A percentile compares a stretch with the other conserved stretches of the same genome.
These are phyloP conservation scores for Cecropterus lyciades DNA, from an alignment of 1,140 invertebrate genomes.

Conservation along the genomic window DNA sequence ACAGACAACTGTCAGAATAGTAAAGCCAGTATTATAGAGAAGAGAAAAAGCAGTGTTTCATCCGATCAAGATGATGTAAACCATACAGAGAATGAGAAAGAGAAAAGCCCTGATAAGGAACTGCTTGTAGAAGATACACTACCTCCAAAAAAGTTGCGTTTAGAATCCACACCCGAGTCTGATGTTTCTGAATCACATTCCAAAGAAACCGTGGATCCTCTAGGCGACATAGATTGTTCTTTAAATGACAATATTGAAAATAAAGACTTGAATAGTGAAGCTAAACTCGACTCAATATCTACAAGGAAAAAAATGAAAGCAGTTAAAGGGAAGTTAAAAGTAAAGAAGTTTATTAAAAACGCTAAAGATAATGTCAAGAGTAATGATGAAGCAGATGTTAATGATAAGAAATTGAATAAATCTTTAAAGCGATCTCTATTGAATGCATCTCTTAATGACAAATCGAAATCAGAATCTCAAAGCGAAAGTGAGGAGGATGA, in stretches of 20 bases:
- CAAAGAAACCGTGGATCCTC: constrained; percentile 60
- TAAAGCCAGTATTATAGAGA: constrained; percentile 77
- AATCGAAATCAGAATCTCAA: constrained; percentile 79
- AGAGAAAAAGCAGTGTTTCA: constrained; percentile 76
- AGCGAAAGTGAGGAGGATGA: constrained; percentile 79
- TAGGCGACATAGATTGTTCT: constrained; percentile 48
- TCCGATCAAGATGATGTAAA: constrained; percentile 66
- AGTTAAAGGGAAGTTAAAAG: constrained; percentile 71
- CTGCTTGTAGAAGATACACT: constrained; percentile 63
- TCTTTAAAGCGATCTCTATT: constrained; percentile 72
- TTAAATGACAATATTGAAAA: constrained; percentile 48
- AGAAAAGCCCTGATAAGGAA: constrained; percentile 62
- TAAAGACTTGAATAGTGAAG: constrained; percentile 54
- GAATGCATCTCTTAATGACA: constrained; percentile 66
- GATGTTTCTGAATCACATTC: constrained; percentile 62
- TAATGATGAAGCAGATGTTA: constrained; percentile 52
- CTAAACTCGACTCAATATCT: constrained; percentile 54
- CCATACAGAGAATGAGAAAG: constrained; percentile 61
- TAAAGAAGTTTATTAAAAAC: constrained; percentile 57
- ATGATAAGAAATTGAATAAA: constrained; percentile 64
- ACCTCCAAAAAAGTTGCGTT: constrained; percentile 73
- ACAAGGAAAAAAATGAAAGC: constrained; percentile 77
- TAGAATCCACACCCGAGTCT: constrained; percentile 66
- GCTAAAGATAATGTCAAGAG: constrained; percentile 52
- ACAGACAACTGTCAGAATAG: constrained; percentile 64